Conservation (phyloP, 2,888 invertebrate species). For the Euzophera pinguis region DNA sequence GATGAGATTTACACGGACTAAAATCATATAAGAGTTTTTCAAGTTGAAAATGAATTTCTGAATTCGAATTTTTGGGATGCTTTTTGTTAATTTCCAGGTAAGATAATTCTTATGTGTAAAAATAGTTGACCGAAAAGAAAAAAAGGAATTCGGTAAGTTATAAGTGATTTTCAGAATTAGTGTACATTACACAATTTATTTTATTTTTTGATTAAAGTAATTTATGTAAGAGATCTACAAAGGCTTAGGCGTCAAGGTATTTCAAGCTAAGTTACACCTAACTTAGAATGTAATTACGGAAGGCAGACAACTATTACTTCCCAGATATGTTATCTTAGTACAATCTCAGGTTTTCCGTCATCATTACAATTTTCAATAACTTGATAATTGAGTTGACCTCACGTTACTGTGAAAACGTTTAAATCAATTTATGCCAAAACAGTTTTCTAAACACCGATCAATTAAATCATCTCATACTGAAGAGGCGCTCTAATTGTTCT, state of each 20-base stretch:
- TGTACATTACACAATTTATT: background rate
- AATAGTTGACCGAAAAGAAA: too few relatives aligned
- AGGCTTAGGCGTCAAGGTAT: background rate
- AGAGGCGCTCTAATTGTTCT: slow-evolving; percentile 20
- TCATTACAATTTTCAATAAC: slow-evolving; percentile 7
- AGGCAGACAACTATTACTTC: slow-evolving; percentile 14
- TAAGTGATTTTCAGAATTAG: background rate
- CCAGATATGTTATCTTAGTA: slow-evolving; percentile 10
- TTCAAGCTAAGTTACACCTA: background rate
- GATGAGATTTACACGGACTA: too few relatives aligned
- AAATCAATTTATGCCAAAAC: background rate
- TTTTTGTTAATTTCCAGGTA: background rate
- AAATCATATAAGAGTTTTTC: too few relatives aligned
- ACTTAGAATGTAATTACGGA: slow-evolving; percentile 10
- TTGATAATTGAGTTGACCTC: background rate
- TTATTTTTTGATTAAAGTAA: background rate
- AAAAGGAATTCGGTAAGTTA: too few relatives aligned
- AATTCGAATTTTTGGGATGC: background rate
- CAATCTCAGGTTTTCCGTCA: slow-evolving; percentile 3
- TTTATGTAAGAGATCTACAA: background rate
- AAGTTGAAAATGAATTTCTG: background rate
- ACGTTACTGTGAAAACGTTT: background rate
- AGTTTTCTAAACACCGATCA: background rate
- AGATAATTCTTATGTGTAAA: too few relatives aligned
- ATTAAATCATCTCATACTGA: slow-evolving; percentile 1